These are phyloP conservation scores for Naja naja DNA, from an alignment of 2,113 vertebrate species.

Conservation along the genomic window DNA sequence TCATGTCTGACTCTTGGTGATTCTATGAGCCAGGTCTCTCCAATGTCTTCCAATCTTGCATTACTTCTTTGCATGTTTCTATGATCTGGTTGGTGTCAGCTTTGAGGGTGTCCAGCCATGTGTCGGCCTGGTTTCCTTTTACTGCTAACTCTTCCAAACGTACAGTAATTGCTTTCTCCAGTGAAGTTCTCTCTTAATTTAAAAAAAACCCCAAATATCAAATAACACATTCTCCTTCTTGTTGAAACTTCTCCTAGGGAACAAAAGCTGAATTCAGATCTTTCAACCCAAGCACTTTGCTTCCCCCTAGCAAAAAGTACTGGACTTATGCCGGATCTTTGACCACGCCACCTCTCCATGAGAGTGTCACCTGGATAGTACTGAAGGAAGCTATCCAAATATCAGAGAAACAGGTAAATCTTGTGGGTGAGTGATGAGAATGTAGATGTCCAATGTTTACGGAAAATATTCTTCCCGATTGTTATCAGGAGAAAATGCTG, in stretches of 20 bases:
- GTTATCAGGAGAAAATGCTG: background rate
- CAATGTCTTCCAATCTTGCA: too few species aligned
- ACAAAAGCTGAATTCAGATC: slow-evolving; percentile 83
- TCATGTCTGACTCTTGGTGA: too few species aligned
- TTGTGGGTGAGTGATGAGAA: background rate
- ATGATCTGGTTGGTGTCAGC: too few species aligned
- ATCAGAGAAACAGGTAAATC: slow-evolving; percentile 89
- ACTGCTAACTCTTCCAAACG: background rate
- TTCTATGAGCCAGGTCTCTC: too few species aligned
- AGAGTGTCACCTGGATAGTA: slow-evolving; percentile 93
- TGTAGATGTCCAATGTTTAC: background rate
- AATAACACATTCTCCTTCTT: background rate
- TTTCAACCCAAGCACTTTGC: slow-evolving; percentile 91
- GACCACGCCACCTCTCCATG: slow-evolving; percentile 90
- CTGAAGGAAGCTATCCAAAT: slow-evolving; percentile 86
- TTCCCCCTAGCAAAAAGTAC: slow-evolving; percentile 86
- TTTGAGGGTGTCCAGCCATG: too few species aligned
- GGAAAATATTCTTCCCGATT: background rate
- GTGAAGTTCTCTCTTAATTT: background rate
- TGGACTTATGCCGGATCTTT: slow-evolving; percentile 95
- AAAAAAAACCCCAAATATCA: background rate
- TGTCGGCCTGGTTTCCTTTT: background rate
- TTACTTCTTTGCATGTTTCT: too few species aligned
- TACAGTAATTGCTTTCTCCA: background rate
- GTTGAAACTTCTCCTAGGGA: slow-evolving; percentile 67